Base-by-base conservation (phyloP, 1,140 invertebrate species). In the Tetramorium parvispinum region DNA sequence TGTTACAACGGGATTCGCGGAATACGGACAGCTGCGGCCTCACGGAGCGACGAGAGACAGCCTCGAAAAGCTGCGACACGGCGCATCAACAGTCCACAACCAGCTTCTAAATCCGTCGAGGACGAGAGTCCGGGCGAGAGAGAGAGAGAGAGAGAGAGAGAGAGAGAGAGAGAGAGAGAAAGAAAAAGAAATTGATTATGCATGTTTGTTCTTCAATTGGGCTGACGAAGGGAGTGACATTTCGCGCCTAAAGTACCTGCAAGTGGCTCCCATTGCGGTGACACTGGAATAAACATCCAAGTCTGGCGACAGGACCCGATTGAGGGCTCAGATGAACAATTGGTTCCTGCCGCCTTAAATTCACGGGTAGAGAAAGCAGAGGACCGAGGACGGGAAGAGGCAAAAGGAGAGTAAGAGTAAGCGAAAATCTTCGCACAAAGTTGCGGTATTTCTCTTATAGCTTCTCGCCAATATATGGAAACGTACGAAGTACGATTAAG, bases 1-100 rank as follows among this genome's bases (percentile, higher is more conserved):
- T 93, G 85, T 90, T 94, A 87, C 93, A 92, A 87, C 93, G 91
- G 87, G 92, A 94, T 59, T 88, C 91, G 24, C 87, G 91, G 92
- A 91, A 87, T 81, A 85, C 81, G 85, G 91, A 92, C 65, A 89
- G 89, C 91, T 92, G 89, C 76, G n/a, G 79, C 51, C 53, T 82
- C 21, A 53, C 68, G 53, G 68, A 83, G 40, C 79, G 68, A 59
- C 88, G 92, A 66, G 92, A 94, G 85, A 91, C 88, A 46, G 85
- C 89, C 53, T 92, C 92, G 51, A 94, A 93, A 85, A 83, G 63
- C 71, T 85, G 90, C 86, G 91, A 92, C 70, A 57, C 85, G 24
- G 88, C 88, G 11, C 89, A 87, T 21, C 91, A 89, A 66, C 92
- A 90, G 27, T 85, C 83, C 53, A 92, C 89, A 24, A 86, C 83